Percentiles rank a stretch among this genome's conserved stretches.
Conservation (phyloP, 1,140 invertebrate genomes). For the Cryptotermes secundus region DNA sequence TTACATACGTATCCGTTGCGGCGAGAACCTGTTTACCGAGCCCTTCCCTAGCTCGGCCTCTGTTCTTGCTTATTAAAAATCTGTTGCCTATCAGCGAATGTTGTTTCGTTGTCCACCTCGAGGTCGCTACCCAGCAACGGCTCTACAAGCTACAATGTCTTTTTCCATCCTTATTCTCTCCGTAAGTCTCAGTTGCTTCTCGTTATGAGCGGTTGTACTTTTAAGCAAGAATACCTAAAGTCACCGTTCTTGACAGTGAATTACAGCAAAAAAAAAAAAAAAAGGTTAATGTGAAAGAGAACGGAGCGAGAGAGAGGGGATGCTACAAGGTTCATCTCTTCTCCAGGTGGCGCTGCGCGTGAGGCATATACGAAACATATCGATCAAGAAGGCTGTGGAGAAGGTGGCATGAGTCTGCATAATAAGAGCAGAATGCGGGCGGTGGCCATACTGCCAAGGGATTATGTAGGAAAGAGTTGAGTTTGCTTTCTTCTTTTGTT, state of each 20-base stretch:
- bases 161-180: no score
- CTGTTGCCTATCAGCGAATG: no score
- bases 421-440: neutral
- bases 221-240: neutral
- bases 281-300: neutral
- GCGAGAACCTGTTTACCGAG: no score
- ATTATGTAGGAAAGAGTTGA: conserved; percentile 2
- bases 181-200: no score
- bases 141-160: no score
- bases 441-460: neutral
- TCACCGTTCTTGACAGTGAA: neutral
- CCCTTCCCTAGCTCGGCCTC: no score
- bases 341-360: conserved; percentile 8
- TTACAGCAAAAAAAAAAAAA: neutral
- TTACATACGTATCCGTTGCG: no score
- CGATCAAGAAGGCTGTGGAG: conserved; percentile 2
- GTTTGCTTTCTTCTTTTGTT: neutral
- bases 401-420: neutral
- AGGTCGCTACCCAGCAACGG: no score
- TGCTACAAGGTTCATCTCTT: conserved; percentile 12
- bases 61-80: no score
- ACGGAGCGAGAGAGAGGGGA: neutral
- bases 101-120: no score
- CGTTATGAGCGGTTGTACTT: no score
- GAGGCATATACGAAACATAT: conserved; percentile 16